Conservation (phyloP, 2,113 vertebrate genomes). For the Tetrax tetrax region DNA sequence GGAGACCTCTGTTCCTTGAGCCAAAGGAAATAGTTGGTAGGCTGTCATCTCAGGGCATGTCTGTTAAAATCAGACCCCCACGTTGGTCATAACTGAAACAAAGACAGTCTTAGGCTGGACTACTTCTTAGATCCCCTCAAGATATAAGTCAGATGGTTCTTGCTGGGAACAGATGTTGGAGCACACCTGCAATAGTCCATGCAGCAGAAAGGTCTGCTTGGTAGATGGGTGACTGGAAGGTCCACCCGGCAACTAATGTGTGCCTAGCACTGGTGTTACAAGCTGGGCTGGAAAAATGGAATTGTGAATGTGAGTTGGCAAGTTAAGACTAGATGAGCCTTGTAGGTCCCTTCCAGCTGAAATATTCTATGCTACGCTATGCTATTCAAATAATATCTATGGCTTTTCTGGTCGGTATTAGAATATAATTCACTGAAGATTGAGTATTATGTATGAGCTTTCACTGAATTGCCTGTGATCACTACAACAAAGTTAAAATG, state of each 20-base stretch:
- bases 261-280: background rate
- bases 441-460: background rate
- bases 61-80: background rate
- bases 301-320: background rate
- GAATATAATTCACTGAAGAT: background rate
- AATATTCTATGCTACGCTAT: too few species aligned
- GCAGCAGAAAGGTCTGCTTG: background rate
- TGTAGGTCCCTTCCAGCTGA: background rate
- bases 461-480: background rate
- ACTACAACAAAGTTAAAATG: background rate
- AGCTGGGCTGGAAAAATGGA: background rate
- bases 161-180: background rate
- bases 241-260: background rate
- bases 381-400: background rate
- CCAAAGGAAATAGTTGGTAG: background rate
- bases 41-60: background rate
- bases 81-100: background rate
- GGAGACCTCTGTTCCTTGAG: background rate
- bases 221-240: background rate
- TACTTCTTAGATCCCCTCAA: background rate
- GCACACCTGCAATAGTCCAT: background rate
- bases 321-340: background rate
- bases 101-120: background rate
- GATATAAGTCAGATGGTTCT: background rate
- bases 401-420: background rate